Evolutionary conservation across 2,113 vertebrate genomes (phyloP).

Genomic region (Eleginops maclovinus): DNA sequence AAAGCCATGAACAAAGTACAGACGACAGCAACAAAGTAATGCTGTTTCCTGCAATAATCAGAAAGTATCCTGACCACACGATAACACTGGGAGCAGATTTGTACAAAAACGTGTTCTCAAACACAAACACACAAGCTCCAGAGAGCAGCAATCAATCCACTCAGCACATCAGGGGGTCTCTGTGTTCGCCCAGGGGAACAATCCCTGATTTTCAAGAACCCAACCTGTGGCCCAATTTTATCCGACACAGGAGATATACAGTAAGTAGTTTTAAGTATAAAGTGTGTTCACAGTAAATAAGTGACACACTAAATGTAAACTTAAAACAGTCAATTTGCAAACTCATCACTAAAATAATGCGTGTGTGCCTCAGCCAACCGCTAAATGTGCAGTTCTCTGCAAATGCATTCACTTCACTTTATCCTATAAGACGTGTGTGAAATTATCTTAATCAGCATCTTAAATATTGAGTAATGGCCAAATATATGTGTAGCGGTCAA

Average conservation of each 20-base stretch:
- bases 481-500: too few species aligned
- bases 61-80: background rate
- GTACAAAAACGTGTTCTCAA: background rate
- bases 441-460: too few species aligned
- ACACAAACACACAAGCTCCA: background rate
- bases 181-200: background rate
- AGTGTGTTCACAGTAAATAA: background rate
- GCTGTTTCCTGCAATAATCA: background rate
- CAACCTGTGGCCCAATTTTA: background rate
- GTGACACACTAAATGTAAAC: background rate
- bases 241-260: background rate
- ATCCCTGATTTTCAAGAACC: background rate
- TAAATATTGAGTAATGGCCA: too few species aligned
- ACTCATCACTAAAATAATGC: background rate
- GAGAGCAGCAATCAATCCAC: background rate
- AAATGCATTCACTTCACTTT: too few species aligned
- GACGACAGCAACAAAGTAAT: background rate
- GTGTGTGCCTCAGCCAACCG: too few species aligned
- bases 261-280: background rate
- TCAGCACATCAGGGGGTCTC: background rate
- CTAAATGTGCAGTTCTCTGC: too few species aligned
- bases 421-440: too few species aligned
- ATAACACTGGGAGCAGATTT: background rate
- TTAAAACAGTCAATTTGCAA: background rate
- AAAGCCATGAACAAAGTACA: constrained; percentile 3